These are phyloP conservation scores for Sinocyclocheilus grahami DNA, from an alignment of 2,113 vertebrate genomes.

Conservation along the genomic window DNA sequence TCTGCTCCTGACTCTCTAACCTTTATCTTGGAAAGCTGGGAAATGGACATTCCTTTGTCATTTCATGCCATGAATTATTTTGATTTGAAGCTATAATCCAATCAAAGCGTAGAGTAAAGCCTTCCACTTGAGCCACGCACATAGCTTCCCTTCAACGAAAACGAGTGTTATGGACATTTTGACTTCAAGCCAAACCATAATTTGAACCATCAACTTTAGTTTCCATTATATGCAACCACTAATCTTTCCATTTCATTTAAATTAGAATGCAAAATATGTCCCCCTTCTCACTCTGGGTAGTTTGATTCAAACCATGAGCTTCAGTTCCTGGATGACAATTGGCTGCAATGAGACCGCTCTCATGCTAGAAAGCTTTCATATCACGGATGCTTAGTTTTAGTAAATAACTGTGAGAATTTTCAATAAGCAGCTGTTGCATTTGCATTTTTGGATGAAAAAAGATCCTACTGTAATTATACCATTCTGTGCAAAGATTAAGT, in stretches of 20 bases:
- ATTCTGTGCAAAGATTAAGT: not conserved
- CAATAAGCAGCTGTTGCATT: constrained; percentile 24
- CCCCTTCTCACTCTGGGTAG: constrained; percentile 52
- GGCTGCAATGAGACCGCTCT: not conserved
- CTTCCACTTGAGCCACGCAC: not conserved
- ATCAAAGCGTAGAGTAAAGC: not conserved
- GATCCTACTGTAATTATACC: constrained; percentile 9
- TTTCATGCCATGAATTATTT: not conserved
- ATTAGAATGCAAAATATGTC: constrained; percentile 58
- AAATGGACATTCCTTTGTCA: not conserved
- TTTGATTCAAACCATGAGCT: constrained; percentile 34
- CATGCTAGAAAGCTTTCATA: not conserved
- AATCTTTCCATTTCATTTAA: constrained; percentile 62
- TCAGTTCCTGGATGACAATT: constrained; percentile 49
- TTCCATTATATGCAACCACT: constrained; percentile 64
- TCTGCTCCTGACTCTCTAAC: not conserved
- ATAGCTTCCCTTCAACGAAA: constrained; percentile 22
- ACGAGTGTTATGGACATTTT: constrained; percentile 43
- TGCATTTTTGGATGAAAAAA: constrained; percentile 20
- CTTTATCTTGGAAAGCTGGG: constrained; percentile 1
- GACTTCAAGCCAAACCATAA: constrained; percentile 67
- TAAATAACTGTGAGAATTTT: not conserved
- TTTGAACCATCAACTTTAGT: constrained; percentile 60
- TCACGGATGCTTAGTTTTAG: constrained; percentile 22
- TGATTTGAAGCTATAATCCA: not conserved